Evolutionary conservation across 2,797 vertebrate genomes (phyloP).

Genomic region (Carcharodon carcharias): DNA sequence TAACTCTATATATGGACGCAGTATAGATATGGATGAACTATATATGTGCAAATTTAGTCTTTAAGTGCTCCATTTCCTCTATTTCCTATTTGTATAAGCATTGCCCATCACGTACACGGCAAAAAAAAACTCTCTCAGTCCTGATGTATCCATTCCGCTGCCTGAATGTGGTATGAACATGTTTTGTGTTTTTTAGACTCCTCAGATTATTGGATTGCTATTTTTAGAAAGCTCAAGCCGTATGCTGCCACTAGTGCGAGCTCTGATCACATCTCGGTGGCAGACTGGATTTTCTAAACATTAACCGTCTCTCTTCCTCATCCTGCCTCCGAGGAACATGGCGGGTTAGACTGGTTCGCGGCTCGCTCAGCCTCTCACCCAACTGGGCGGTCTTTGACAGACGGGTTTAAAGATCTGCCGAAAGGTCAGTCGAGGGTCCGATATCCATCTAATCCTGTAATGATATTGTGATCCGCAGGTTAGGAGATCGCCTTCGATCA

Average conservation of each 20-base stretch:
- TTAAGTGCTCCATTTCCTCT: not conserved
- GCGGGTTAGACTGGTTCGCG: conserved; percentile 4
- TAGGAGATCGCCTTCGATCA: conserved; percentile 6
- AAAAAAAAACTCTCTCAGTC: not conserved
- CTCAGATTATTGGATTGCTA: conserved; percentile 51
- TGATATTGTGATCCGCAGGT: not conserved
- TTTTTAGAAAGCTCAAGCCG: conserved; percentile 68
- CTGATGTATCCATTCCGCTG: conserved; percentile 18
- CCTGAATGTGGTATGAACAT: conserved; percentile 18
- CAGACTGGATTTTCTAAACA: conserved; percentile 26
- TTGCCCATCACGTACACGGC: not conserved
- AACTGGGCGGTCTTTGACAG: not conserved
- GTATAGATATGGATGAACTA: not conserved
- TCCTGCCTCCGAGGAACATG: conserved; percentile 26
- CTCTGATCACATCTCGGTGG: conserved; percentile 50
- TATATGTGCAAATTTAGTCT: not conserved
- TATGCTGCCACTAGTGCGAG: conserved; percentile 50
- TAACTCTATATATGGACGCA: not conserved
- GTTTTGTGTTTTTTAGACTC: conserved; percentile 25
- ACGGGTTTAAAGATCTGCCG: not conserved
- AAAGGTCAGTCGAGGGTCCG: conserved; percentile 16
- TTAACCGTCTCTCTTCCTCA: conserved; percentile 31
- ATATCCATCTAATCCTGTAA: not conserved
- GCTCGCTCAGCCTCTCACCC: conserved; percentile 1
- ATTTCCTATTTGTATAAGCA: not conserved